Evolutionary conservation across 1,140 invertebrate species (phyloP).

Genomic region (Apis dorsata): DNA sequence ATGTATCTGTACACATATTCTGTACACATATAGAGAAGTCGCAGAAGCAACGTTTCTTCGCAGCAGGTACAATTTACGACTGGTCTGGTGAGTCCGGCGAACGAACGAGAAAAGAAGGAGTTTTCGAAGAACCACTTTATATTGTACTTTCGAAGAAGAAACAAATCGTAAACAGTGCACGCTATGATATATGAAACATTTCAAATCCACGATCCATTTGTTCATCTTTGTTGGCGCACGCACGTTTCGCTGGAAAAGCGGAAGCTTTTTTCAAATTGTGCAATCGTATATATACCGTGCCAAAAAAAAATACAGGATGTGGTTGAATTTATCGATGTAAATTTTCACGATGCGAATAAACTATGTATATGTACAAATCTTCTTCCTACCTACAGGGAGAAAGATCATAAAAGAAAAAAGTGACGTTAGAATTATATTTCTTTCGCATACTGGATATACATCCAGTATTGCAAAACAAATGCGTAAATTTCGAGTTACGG

Average conservation of each 20-base stretch:
- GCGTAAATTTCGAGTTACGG: neutral
- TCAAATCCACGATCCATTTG: conserved; percentile 27
- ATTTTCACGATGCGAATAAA: neutral
- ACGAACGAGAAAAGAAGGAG: conserved; percentile 12
- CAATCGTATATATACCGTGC: neutral
- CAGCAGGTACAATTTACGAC: conserved; percentile 3
- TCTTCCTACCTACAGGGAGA: neutral
- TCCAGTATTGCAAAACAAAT: neutral
- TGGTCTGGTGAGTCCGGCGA: conserved; percentile 4
- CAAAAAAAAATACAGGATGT: conserved; percentile 15
- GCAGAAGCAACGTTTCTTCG: conserved; percentile 16
- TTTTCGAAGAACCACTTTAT: conserved; percentile 12
- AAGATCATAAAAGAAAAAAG: neutral
- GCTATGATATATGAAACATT: conserved; percentile 25
- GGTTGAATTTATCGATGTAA: neutral
- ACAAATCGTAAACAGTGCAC: conserved; percentile 3
- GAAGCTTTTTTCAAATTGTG: neutral
- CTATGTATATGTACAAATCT: neutral
- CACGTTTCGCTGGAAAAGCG: neutral
- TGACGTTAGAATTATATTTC: neutral
- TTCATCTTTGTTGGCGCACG: conserved; percentile 56
- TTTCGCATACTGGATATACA: neutral
- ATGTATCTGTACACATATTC: neutral
- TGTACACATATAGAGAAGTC: neutral
- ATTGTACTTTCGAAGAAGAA: conserved; percentile 6